A percentile compares a stretch with the other conserved stretches of the same genome.
Conservation (phyloP, 2,888 invertebrate genomes). For the Pollenia griseotomentosa region DNA sequence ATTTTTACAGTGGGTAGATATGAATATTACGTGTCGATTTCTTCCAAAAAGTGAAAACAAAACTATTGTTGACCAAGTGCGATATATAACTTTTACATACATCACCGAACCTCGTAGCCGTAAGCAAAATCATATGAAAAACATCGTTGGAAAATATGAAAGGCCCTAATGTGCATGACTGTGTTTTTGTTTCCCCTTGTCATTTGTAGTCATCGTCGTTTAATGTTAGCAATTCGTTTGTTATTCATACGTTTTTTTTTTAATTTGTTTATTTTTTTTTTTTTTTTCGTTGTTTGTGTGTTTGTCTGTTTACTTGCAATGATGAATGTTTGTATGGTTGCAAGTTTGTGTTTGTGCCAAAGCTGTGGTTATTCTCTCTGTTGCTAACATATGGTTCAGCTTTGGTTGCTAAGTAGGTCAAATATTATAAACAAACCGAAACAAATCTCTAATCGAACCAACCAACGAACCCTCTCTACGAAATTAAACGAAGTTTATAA, state of each 20-base stretch:
- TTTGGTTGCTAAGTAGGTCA: slow-evolving; percentile 85
- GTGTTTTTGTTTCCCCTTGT: no score
- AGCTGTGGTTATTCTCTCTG: slow-evolving; percentile 68
- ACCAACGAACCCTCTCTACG: slow-evolving; percentile 75
- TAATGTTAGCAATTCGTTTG: slow-evolving; percentile 13
- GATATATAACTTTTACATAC: no score
- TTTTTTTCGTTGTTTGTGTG: neutral
- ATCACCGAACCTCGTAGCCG: no score
- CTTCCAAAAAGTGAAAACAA: no score
- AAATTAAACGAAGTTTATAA: slow-evolving; percentile 77
- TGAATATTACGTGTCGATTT: no score
- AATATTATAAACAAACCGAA: slow-evolving; percentile 75
- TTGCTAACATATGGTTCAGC: slow-evolving; percentile 83
- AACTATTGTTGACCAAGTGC: no score
- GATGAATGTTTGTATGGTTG: slow-evolving; percentile 1
- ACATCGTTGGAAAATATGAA: no score
- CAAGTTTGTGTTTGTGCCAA: slow-evolving; percentile 35
- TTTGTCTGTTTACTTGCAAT: neutral
- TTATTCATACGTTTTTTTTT: slow-evolving; percentile 14
- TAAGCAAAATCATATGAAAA: no score
- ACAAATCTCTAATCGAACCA: slow-evolving; percentile 59
- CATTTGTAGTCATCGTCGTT: no score
- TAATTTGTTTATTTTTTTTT: slow-evolving; percentile 1
- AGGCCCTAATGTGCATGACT: no score
- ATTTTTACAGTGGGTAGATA: no score